A percentile compares a stretch with the other conserved stretches of the same genome.
Conservation (phyloP, 2,888 invertebrate species). For the Apodemia duryi region DNA sequence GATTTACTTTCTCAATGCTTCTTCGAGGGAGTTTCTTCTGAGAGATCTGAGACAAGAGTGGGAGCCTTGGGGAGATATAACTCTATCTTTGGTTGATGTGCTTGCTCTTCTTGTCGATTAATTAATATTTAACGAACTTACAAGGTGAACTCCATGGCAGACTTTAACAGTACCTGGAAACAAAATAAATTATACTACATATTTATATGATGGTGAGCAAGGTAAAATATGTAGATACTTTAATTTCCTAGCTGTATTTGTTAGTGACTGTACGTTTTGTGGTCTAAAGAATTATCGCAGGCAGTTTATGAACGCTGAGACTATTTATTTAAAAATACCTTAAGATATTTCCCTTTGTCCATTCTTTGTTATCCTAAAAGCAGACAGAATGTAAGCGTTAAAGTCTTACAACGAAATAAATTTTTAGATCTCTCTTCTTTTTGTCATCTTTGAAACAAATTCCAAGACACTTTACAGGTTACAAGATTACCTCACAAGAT, state of each 20-base stretch:
- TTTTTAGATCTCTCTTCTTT: slow-evolving; percentile 7
- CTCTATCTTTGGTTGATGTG: too few relatives aligned
- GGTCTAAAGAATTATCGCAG: slow-evolving; percentile 8
- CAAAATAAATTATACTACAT: too few relatives aligned
- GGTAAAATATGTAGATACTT: too few relatives aligned
- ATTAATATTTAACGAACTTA: too few relatives aligned
- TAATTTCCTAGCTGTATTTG: not conserved
- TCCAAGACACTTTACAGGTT: slow-evolving; percentile 9
- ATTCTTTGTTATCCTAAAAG: slow-evolving; percentile 31
- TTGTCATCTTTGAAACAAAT: slow-evolving; percentile 12
- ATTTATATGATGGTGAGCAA: too few relatives aligned
- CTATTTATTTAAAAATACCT: slow-evolving; percentile 32
- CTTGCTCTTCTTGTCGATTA: too few relatives aligned
- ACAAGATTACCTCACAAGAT: slow-evolving; percentile 13
- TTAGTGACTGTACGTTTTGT: slow-evolving; percentile 4
- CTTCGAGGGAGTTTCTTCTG: too few relatives aligned
- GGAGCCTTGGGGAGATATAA: too few relatives aligned
- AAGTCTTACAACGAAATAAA: slow-evolving; percentile 25
- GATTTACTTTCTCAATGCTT: too few relatives aligned
- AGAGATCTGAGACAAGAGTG: too few relatives aligned
- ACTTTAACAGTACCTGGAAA: too few relatives aligned
- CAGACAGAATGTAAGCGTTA: slow-evolving; percentile 30
- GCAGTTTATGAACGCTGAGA: slow-evolving; percentile 18
- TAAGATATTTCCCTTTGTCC: slow-evolving; percentile 33
- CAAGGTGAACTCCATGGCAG: too few relatives aligned